Percentiles rank a stretch among this genome's conserved stretches.
Evolutionary conservation across 2,888 invertebrate species (phyloP).

Genomic region (Folsomia manolachei): DNA sequence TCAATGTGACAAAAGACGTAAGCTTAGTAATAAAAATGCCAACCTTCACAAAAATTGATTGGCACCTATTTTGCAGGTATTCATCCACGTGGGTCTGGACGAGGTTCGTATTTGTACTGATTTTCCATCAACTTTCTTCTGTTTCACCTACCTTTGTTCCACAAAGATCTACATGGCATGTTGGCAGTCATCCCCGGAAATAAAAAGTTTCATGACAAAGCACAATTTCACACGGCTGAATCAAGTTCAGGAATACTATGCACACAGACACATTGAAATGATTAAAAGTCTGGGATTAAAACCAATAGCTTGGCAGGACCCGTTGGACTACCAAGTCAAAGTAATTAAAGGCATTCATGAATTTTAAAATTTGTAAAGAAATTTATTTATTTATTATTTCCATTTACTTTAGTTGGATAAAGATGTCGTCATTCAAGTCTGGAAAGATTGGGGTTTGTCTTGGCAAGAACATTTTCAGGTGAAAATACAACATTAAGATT

Average conservation of each 20-base stretch:
- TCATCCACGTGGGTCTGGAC: constrained; percentile 78
- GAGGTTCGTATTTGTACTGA: constrained; percentile 1
- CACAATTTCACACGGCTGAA: constrained; percentile 59
- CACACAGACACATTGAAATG: constrained; percentile 62
- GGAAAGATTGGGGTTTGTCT: constrained; percentile 60
- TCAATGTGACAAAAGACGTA: constrained; percentile 71
- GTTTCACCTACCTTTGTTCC: neutral
- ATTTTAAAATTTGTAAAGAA: neutral
- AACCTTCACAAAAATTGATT: too few species aligned
- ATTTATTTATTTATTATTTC: constrained; percentile 4
- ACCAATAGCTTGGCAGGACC: constrained; percentile 81
- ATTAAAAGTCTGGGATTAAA: constrained; percentile 57
- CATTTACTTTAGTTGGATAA: constrained; percentile 53
- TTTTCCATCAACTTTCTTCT: neutral
- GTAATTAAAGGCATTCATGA: constrained; percentile 22
- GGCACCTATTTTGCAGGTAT: too few species aligned
- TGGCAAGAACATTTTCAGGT: constrained; percentile 34
- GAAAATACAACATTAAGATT: neutral
- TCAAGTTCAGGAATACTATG: constrained; percentile 67
- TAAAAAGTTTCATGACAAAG: constrained; percentile 62
- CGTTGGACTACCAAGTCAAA: constrained; percentile 69
- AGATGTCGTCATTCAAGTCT: constrained; percentile 76
- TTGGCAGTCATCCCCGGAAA: constrained; percentile 64
- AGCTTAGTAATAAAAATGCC: too few species aligned
- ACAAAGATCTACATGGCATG: constrained; percentile 37